These are phyloP conservation scores for Diabrotica virgifera DNA, from an alignment of 1,140 invertebrate genomes.

Conservation along the genomic window DNA sequence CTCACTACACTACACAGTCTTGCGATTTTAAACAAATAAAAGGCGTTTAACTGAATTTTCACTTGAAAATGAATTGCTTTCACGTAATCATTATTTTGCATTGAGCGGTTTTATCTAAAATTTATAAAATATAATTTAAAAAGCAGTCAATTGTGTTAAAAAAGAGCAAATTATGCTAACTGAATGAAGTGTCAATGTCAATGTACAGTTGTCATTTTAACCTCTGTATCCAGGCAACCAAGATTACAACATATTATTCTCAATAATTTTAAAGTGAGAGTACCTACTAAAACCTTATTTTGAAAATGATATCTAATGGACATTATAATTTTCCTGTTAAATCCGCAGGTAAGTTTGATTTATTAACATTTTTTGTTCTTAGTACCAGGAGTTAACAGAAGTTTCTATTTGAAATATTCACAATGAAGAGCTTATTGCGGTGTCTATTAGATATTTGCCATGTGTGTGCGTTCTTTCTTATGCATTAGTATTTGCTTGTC, in stretches of 20 bases:
- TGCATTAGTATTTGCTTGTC: too few relatives aligned
- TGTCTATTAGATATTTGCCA: too few relatives aligned
- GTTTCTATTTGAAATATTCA: too few relatives aligned
- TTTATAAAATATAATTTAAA: neutral
- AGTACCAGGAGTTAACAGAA: too few relatives aligned
- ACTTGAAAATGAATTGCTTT: neutral
- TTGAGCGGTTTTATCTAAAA: neutral
- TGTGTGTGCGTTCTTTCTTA: too few relatives aligned
- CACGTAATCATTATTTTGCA: neutral
- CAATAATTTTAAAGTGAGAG: neutral
- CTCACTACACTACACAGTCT: neutral
- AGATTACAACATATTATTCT: constrained; percentile 14
- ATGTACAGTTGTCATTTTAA: neutral
- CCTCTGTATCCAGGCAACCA: constrained; percentile 20
- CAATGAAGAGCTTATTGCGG: too few relatives aligned
- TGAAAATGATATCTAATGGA: constrained; percentile 11
- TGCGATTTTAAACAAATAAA: neutral
- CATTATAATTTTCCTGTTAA: neutral
- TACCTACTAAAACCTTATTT: neutral
- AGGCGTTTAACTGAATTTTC: neutral
- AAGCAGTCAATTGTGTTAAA: neutral
- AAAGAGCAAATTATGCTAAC: neutral
- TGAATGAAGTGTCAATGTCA: neutral
- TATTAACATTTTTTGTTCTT: neutral
- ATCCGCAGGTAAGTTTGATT: neutral